Evolutionary conservation across 1,140 invertebrate genomes (phyloP).

Genomic region (Lithobius niger): DNA sequence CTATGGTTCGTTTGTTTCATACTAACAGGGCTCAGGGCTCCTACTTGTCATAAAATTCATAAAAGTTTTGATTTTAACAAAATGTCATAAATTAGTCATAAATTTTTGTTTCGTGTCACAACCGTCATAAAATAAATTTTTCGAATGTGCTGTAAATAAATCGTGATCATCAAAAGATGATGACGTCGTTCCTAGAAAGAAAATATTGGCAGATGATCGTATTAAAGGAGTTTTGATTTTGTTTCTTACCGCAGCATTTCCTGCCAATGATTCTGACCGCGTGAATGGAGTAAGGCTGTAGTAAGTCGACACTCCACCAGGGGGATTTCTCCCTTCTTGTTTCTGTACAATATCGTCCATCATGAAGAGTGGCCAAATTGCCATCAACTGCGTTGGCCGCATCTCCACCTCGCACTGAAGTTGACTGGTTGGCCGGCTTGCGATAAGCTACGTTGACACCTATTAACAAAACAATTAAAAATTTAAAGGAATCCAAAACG

Average conservation of each 20-base stretch:
- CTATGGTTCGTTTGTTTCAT: no score
- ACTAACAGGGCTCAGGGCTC: no score
- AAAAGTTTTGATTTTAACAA: no score
- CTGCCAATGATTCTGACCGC: constrained; percentile 72
- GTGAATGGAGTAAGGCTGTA: constrained; percentile 64
- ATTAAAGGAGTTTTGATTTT: neutral
- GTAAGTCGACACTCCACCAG: constrained; percentile 80
- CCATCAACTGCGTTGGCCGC: constrained; percentile 75
- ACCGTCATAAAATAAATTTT: no score
- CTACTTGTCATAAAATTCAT: no score
- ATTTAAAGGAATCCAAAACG: constrained; percentile 7
- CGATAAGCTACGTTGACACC: constrained; percentile 60
- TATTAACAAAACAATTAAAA: constrained; percentile 13
- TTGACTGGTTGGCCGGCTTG: constrained; percentile 78
- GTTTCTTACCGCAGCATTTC: constrained; percentile 57
- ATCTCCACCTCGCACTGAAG: constrained; percentile 62
- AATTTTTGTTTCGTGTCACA: no score
- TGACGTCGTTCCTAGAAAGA: no score
- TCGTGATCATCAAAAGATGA: neutral
- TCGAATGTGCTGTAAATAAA: no score
- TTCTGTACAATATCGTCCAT: constrained; percentile 72
- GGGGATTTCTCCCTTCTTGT: constrained; percentile 74
- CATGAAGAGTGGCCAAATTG: constrained; percentile 62
- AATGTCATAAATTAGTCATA: no score
- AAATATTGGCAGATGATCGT: no score